Percentiles rank a stretch among this genome's conserved stretches.
Conservation (phyloP, 2,797 vertebrate genomes). For the Lycodopsis pacificus region DNA sequence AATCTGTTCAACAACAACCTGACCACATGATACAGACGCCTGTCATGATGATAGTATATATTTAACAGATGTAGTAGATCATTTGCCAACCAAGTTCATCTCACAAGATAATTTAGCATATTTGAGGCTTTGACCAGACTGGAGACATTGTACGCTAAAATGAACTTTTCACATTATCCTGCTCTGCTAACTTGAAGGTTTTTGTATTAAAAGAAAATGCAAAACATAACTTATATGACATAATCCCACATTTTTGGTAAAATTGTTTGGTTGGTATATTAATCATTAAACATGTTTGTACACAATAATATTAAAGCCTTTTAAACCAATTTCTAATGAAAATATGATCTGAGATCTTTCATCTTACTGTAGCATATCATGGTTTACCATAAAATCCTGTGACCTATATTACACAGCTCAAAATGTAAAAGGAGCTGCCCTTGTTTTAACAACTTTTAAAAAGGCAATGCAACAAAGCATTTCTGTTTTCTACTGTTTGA, state of each 20-base stretch:
- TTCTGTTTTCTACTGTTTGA: slow-evolving; percentile 1
- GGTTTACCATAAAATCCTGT: neutral
- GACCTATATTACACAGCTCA: neutral
- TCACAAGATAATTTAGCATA: neutral
- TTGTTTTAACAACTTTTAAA: neutral
- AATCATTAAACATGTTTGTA: neutral
- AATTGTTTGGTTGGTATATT: neutral
- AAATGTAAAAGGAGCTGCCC: neutral
- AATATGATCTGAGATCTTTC: neutral
- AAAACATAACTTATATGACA: neutral
- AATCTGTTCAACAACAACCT: neutral
- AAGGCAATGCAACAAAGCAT: slow-evolving; percentile 9
- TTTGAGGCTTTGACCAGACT: neutral
- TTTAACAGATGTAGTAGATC: slow-evolving; percentile 20
- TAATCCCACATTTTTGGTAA: neutral
- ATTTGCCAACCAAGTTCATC: slow-evolving; percentile 31
- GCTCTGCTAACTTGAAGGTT: neutral
- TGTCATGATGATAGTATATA: neutral
- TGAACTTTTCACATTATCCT: neutral
- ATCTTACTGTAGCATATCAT: neutral
- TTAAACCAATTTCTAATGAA: neutral
- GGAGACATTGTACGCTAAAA: neutral
- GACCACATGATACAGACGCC: neutral
- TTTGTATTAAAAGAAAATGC: neutral
- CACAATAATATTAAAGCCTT: neutral